Evolutionary conservation across 2,888 invertebrate genomes (phyloP).

Genomic region (Lysandra bellargus): DNA sequence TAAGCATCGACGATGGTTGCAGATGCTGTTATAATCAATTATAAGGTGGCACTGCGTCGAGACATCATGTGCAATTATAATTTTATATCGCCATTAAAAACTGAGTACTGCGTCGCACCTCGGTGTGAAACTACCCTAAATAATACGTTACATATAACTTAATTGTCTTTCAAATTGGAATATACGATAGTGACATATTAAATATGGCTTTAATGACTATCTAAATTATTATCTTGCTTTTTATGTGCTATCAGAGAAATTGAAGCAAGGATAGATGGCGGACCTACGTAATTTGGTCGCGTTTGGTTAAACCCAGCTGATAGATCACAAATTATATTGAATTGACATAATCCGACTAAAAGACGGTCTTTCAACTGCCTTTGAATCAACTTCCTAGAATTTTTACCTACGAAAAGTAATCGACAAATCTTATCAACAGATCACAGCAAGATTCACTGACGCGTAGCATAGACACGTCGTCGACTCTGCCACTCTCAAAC

Average conservation of each 20-base stretch:
- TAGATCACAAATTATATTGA: no score
- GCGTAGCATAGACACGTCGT: slow-evolving; percentile 72
- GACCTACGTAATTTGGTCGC: no score
- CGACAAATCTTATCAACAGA: slow-evolving; percentile 46
- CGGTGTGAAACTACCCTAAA: background rate
- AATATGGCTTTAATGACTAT: background rate
- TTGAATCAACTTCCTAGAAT: no score
- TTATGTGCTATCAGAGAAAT: no score
- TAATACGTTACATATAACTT: background rate
- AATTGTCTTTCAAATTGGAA: background rate
- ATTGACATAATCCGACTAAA: no score
- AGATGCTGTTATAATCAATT: background rate
- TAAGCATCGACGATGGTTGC: background rate
- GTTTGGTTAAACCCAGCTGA: no score
- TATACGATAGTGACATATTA: background rate
- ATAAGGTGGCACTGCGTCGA: background rate
- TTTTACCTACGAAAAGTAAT: background rate
- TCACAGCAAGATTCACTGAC: slow-evolving; percentile 74
- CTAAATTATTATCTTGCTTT: no score
- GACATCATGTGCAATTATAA: background rate
- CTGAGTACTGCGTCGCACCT: background rate
- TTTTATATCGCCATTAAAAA: background rate
- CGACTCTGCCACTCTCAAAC: slow-evolving; percentile 66
- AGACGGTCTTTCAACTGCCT: no score
- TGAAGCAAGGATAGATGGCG: no score